phyloP scores from a whole-genome alignment of 1,140 invertebrate genomes.

The Acromyrmex heyeri region DNA sequence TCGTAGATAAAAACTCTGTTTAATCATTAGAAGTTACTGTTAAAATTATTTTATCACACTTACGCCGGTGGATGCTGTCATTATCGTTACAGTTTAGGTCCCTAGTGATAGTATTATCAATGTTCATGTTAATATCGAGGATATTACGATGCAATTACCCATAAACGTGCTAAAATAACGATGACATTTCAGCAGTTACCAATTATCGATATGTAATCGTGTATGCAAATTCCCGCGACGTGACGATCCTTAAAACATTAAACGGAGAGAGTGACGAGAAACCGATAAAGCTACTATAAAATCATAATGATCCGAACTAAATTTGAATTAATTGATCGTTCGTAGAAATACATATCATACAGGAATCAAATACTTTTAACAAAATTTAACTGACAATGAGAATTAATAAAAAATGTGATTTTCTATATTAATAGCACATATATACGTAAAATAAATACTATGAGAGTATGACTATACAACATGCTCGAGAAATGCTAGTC shows the following conservation, averaged over 20 bases:
- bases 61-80: slow-evolving; percentile 65
- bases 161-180: slow-evolving; percentile 67
- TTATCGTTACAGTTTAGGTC: slow-evolving; percentile 67
- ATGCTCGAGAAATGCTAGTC: background rate
- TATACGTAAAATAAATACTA: background rate
- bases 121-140: slow-evolving; percentile 71
- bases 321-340: slow-evolving; percentile 30
- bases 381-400: background rate
- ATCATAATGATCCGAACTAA: background rate
- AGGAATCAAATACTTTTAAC: background rate
- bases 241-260: slow-evolving; percentile 58
- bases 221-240: slow-evolving; percentile 46
- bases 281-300: slow-evolving; percentile 41
- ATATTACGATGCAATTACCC: slow-evolving; percentile 71
- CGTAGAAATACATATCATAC: background rate
- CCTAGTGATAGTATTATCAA: slow-evolving; percentile 62
- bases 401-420: background rate
- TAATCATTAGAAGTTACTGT: slow-evolving; percentile 45
- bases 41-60: slow-evolving; percentile 66
- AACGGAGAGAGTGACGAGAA: slow-evolving; percentile 8
- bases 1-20: slow-evolving; percentile 61
- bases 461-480: background rate
- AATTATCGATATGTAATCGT: slow-evolving; percentile 42
- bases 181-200: slow-evolving; percentile 60
- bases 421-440: background rate